Conservation (phyloP, 1,140 invertebrate genomes). For the Lepidostoma basale region DNA sequence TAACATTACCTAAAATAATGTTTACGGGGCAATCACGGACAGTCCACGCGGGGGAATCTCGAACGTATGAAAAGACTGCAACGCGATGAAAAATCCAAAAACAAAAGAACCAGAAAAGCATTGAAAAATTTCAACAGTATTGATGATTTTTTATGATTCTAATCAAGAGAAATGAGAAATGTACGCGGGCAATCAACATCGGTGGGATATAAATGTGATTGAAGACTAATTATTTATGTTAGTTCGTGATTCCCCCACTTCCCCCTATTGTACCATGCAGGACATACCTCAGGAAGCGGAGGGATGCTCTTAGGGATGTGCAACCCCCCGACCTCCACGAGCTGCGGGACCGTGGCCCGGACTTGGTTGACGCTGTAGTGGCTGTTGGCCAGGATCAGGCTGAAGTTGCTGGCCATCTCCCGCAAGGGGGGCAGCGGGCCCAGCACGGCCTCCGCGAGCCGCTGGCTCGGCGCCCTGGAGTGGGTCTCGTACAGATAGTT, state of each 20-base stretch:
- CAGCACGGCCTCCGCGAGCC: constrained; percentile 48
- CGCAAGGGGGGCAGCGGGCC: constrained; percentile 51
- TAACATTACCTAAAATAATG: too few species aligned
- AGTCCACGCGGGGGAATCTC: too few species aligned
- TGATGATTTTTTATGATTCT: too few species aligned
- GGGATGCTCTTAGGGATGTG: constrained; percentile 48
- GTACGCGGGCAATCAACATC: too few species aligned
- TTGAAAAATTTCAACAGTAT: too few species aligned
- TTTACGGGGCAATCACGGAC: too few species aligned
- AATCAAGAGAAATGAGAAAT: too few species aligned
- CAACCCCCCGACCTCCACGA: constrained; percentile 59
- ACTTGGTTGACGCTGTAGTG: constrained; percentile 59
- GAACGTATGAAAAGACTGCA: too few species aligned
- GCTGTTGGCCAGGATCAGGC: constrained; percentile 58
- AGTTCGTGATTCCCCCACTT: too few species aligned
- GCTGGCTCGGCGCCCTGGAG: constrained; percentile 21
- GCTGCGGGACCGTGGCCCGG: constrained; percentile 53
- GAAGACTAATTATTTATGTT: too few species aligned
- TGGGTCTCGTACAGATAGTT: constrained; percentile 21
- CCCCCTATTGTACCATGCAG: neutral
- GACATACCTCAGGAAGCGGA: constrained; percentile 33
- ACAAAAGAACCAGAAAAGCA: too few species aligned
- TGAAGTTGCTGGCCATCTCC: constrained; percentile 57
- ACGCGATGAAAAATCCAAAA: too few species aligned
- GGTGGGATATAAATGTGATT: neutral